phyloP scores from a whole-genome alignment of 1,140 invertebrate genomes.

The Mercenaria mercenaria region DNA sequence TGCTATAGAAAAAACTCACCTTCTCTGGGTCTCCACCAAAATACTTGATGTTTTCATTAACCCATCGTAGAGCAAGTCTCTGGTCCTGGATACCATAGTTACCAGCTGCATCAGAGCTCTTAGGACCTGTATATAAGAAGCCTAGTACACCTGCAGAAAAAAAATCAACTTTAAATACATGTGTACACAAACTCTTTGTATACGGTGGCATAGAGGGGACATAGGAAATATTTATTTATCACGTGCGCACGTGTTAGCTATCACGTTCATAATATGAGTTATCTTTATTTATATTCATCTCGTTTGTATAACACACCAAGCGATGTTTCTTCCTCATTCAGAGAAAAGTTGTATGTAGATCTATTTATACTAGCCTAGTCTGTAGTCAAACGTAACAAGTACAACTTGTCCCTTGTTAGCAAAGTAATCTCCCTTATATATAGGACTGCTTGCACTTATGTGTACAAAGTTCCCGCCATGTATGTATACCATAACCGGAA shows the following conservation, averaged over 20 bases:
- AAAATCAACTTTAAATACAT: not conserved
- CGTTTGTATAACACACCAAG: no score
- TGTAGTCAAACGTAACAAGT: conserved; percentile 87
- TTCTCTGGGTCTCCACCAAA: conserved; percentile 94
- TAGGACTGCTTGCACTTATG: conserved; percentile 72
- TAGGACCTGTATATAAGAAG: conserved; percentile 79
- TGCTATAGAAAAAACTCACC: conserved; percentile 52
- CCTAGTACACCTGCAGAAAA: conserved; percentile 57
- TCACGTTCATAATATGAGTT: not conserved
- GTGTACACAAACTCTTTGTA: not conserved
- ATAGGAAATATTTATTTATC: no score
- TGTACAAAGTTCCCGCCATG: conserved; percentile 80
- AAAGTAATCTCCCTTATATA: conserved; percentile 81
- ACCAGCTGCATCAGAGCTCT: conserved; percentile 95
- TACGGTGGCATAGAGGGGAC: no score
- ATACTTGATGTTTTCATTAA: conserved; percentile 94
- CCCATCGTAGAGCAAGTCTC: conserved; percentile 95
- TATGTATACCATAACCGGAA: conserved; percentile 79
- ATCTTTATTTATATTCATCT: not conserved
- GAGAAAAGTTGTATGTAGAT: no score
- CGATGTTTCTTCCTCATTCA: no score
- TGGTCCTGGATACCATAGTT: conserved; percentile 98
- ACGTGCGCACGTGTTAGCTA: no score
- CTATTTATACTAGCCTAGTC: conserved; percentile 81
- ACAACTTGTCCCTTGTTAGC: conserved; percentile 84